Conservation (phyloP, 2,113 vertebrate species). For the Lutjanus erythropterus region DNA sequence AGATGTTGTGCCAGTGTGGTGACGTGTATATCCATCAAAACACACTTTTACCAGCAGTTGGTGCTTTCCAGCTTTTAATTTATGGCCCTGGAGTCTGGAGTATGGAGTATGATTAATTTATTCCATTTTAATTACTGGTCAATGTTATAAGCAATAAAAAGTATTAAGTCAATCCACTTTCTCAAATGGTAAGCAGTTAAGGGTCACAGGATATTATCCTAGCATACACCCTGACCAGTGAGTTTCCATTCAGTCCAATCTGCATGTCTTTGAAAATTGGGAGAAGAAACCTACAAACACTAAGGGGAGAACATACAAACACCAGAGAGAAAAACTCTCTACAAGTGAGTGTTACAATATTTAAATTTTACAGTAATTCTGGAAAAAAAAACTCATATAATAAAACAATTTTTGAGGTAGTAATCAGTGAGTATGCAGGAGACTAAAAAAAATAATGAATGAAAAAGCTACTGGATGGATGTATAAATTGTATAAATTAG, state of each 20-base stretch:
- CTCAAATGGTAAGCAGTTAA: background rate
- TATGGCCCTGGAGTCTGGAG: background rate
- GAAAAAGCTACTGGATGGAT: background rate
- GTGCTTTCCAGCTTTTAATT: background rate
- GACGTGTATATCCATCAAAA: background rate
- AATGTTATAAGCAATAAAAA: background rate
- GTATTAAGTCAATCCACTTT: no score
- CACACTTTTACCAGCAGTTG: background rate
- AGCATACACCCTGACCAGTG: background rate
- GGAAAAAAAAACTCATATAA: no score
- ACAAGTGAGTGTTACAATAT: conserved; percentile 3
- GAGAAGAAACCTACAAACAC: background rate
- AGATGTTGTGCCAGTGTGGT: background rate
- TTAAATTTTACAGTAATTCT: no score
- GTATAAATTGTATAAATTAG: background rate
- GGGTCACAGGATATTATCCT: no score
- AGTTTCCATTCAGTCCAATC: background rate
- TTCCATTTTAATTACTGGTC: background rate
- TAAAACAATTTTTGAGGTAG: no score
- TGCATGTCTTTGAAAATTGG: conserved; percentile 17
- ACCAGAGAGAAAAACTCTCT: background rate
- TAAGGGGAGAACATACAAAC: background rate
- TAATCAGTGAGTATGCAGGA: background rate
- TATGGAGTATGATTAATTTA: background rate
- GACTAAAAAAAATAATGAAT: background rate